phyloP scores from a whole-genome alignment of 2,888 invertebrate species.

The Drosophila neutralis region DNA sequence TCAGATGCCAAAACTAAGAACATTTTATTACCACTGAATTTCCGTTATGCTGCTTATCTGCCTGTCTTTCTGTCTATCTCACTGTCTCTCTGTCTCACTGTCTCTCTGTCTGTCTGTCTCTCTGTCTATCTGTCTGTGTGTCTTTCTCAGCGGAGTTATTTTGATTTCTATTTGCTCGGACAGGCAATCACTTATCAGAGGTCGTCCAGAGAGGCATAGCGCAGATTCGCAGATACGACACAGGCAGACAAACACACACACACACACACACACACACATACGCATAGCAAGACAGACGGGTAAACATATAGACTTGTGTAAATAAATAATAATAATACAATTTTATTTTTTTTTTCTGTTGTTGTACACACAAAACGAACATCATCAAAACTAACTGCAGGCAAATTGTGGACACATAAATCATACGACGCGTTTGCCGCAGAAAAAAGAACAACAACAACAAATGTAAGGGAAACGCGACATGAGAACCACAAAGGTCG shows the following conservation, averaged over 20 bases:
- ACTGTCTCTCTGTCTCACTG: background rate
- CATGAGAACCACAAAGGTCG: conserved; percentile 44
- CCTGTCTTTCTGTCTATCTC: conserved; percentile 3
- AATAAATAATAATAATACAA: conserved; percentile 62
- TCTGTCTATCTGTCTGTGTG: conserved; percentile 15
- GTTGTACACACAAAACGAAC: conserved; percentile 19
- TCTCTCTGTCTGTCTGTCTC: background rate
- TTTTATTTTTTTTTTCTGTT: conserved; percentile 1
- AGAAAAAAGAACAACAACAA: conserved; percentile 10
- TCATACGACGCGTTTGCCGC: conserved; percentile 60
- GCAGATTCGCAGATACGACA: conserved; percentile 40
- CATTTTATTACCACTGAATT: conserved; percentile 48
- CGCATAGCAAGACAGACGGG: background rate
- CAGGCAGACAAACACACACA: conserved; percentile 1
- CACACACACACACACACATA: background rate
- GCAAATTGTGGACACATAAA: conserved; percentile 67
- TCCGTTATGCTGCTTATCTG: conserved; percentile 44
- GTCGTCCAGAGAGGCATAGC: conserved; percentile 22
- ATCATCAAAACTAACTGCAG: conserved; percentile 66
- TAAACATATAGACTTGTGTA: conserved; percentile 41
- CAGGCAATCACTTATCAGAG: conserved; percentile 69
- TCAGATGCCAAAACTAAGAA: conserved; percentile 53
- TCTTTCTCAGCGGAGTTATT: conserved; percentile 28
- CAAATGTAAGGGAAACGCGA: conserved; percentile 14
- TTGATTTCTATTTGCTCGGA: conserved; percentile 70